Evolutionary conservation across 2,797 vertebrate genomes (phyloP), one percentile per base, ranked within the genome.

Genomic region (Zalophus californianus): DNA sequence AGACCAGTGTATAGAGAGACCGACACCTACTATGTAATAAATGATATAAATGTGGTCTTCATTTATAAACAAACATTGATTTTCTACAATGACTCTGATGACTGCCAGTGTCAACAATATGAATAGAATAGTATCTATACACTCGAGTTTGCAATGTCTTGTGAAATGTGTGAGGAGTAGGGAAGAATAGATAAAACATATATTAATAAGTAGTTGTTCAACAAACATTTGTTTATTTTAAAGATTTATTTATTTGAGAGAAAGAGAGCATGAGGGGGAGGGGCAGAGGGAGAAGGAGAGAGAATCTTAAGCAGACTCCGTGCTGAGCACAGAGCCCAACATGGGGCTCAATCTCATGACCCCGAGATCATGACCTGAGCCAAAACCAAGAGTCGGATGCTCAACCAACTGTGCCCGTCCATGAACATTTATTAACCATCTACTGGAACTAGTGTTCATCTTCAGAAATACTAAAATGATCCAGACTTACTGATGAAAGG

Each of bases 401-500:
- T 68, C 66, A 68, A 35, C n/a, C 2, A 29, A 64, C 29, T 35
- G 66, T 35, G n/a, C n/a, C 20, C 4, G 18, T 80, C 27, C 56
- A 78, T 5, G 64, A 54, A 90, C 94, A 54, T 50, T 70, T 97
- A 13, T 95, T 97, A 83, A 79, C 32, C 66, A 35, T 1, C 23
- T 50, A 56, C 32, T 73, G 21, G 23, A 91, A 77, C 2, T 52
- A 11, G 73, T 95, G 48, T 10, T 82, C 29, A 90, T 78, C 7
- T 41, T 83, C 70, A 56, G 5, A 4, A 52, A 77, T 38, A 58
- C 7, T 78, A 68, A 82, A 73, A 58, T 44, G 2, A 25, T 85
- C 35, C 38, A 77, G 25, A 50, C 18, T 92, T 64, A 48, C 21
- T 88, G 25, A n/a, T 44, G 6, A 70, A 52, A 86, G 50, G 1